A percentile compares a stretch with the other conserved stretches of the same genome.
Conservation (phyloP, 2,888 invertebrate genomes). For the Gandaritis pyraliata region DNA sequence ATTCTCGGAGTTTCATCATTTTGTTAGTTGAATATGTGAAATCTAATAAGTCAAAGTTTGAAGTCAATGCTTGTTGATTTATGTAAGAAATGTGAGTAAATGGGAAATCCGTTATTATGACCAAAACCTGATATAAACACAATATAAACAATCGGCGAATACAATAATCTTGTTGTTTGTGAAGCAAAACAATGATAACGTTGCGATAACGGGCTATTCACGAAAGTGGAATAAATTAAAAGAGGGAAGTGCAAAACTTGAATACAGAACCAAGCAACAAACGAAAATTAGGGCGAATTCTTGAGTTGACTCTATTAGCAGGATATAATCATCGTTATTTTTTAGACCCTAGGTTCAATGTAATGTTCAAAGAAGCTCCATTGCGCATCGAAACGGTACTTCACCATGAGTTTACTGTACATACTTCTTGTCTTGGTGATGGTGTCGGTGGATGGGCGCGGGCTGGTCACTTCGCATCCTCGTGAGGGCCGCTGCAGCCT, state of each 20-base stretch:
- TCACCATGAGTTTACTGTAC: not conserved
- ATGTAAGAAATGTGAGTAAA: not conserved
- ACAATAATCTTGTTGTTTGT: slow-evolving; percentile 11
- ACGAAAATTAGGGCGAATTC: slow-evolving; percentile 36
- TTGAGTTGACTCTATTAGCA: slow-evolving; percentile 29
- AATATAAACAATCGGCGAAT: slow-evolving; percentile 18
- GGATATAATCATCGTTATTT: not conserved
- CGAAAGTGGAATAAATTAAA: slow-evolving; percentile 35
- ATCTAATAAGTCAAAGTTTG: slow-evolving; percentile 1
- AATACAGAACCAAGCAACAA: slow-evolving; percentile 38
- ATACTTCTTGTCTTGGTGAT: slow-evolving; percentile 73
- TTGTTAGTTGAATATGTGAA: slow-evolving; percentile 10
- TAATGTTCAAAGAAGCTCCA: too few relatives aligned
- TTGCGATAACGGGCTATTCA: slow-evolving; percentile 32
- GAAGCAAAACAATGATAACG: slow-evolving; percentile 39
- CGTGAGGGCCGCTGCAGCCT: slow-evolving; percentile 97
- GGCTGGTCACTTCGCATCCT: slow-evolving; percentile 97
- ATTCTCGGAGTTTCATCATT: slow-evolving; percentile 86
- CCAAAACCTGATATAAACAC: slow-evolving; percentile 12
- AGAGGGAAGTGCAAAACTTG: slow-evolving; percentile 28
- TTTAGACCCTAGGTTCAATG: not conserved
- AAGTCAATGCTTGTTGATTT: not conserved
- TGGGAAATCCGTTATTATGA: slow-evolving; percentile 16
- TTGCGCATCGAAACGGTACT: too few relatives aligned
- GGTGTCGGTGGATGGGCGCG: slow-evolving; percentile 81